Percentiles rank a stretch among this genome's conserved stretches.
phyloP scores from a whole-genome alignment of 2,113 vertebrate species.

The Ivindomyrus marchei region DNA sequence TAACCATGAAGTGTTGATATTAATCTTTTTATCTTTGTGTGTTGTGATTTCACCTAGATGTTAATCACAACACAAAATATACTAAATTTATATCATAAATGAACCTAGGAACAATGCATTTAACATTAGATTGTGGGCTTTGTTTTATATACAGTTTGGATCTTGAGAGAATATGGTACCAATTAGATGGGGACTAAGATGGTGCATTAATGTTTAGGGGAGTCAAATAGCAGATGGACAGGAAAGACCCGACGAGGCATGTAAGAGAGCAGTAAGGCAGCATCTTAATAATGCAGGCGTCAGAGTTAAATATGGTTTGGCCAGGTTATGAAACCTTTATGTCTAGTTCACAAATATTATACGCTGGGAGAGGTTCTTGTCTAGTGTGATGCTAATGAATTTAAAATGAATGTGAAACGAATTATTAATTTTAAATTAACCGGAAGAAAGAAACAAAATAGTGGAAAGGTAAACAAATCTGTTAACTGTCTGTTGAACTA shows the following conservation, averaged over 20 bases:
- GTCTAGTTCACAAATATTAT: neutral
- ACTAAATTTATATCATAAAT: neutral
- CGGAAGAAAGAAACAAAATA: neutral
- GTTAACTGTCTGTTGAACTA: neutral
- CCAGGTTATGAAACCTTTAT: neutral
- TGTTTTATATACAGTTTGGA: neutral
- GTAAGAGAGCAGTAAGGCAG: neutral
- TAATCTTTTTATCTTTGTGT: neutral
- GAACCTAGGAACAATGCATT: neutral
- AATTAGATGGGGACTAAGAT: neutral
- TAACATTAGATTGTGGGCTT: neutral
- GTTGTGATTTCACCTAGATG: neutral
- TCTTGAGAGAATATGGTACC: neutral
- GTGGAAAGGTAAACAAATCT: neutral
- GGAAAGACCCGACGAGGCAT: neutral
- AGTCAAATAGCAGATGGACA: neutral
- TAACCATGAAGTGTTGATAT: neutral
- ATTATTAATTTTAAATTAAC: neutral
- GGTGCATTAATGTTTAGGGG: neutral
- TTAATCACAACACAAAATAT: neutral
- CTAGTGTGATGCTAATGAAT: neutral
- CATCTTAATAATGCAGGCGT: neutral
- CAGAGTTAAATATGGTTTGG: neutral
- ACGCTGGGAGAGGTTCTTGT: neutral
- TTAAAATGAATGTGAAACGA: neutral